Percentiles rank a stretch among this genome's conserved stretches.
phyloP scores from a whole-genome alignment of 2,888 invertebrate genomes.

The Drosophila antonietae region DNA sequence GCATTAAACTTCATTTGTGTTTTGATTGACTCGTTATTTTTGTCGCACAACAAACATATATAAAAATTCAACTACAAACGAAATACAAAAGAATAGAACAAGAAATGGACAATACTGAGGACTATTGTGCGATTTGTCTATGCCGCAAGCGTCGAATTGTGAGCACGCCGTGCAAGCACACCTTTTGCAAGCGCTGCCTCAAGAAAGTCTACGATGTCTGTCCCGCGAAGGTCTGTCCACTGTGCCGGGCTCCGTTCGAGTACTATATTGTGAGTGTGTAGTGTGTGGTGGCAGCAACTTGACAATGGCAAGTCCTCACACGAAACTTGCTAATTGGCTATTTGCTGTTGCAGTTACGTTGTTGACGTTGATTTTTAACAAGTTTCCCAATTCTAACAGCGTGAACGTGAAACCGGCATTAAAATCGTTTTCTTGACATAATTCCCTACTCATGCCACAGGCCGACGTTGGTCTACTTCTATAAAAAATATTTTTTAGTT shows the following conservation, averaged over 20 bases:
- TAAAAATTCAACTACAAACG: not conserved
- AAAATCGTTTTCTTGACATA: conserved; percentile 57
- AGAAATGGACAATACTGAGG: conserved; percentile 40
- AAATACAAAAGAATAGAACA: not conserved
- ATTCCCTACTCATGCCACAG: not conserved
- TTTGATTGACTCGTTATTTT: conserved; percentile 15
- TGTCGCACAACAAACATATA: not conserved
- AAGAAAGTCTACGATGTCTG: conserved; percentile 40
- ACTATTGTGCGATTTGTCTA: conserved; percentile 53
- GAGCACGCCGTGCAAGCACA: conserved; percentile 51
- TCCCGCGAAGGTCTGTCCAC: conserved; percentile 47
- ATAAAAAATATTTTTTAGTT: not conserved
- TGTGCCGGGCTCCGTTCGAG: conserved; percentile 57
- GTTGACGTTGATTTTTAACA: not conserved
- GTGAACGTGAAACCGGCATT: conserved; percentile 11
- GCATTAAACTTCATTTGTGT: conserved; percentile 28
- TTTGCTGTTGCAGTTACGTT: not conserved
- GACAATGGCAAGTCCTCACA: not conserved
- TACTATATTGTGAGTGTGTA: conserved; percentile 61
- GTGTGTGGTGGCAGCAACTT: not conserved
- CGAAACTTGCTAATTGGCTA: not conserved
- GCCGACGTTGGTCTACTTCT: not conserved
- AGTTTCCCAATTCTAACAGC: conserved; percentile 29
- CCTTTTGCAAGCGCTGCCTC: conserved; percentile 57
- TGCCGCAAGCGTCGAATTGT: conserved; percentile 42